Conservation (phyloP, 2,113 vertebrate species). For the Proteles cristata region DNA sequence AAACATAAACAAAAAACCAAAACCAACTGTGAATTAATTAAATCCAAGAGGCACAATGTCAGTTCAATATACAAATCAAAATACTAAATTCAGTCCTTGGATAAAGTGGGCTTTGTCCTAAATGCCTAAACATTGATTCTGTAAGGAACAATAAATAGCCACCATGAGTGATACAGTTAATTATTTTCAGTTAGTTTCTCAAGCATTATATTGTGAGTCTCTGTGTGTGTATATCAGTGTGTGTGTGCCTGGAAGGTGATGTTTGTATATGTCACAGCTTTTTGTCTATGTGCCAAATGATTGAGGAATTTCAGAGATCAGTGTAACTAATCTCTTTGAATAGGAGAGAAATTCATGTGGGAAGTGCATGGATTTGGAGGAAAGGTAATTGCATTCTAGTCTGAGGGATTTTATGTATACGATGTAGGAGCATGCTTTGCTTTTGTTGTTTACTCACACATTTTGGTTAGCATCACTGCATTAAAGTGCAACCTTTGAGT, state of each 20-base stretch:
- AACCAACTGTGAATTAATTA: constrained; percentile 24
- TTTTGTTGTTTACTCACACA: constrained; percentile 1
- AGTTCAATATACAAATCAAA: neutral
- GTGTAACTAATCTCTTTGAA: neutral
- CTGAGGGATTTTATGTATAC: neutral
- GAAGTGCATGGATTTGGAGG: neutral
- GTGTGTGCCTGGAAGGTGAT: neutral
- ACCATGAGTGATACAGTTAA: constrained; percentile 7
- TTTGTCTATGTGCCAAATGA: neutral
- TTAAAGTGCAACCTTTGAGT: constrained; percentile 36
- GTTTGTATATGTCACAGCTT: neutral
- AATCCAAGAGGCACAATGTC: neutral
- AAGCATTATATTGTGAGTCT: neutral
- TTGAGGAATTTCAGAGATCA: neutral
- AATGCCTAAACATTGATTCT: constrained; percentile 38
- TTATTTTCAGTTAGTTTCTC: constrained; percentile 48
- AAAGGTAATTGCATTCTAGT: neutral
- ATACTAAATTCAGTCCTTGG: constrained; percentile 6
- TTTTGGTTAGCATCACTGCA: neutral
- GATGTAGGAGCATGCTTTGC: neutral
- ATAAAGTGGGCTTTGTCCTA: constrained; percentile 41
- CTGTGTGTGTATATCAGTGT: neutral
- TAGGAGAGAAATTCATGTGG: neutral
- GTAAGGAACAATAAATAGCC: neutral
- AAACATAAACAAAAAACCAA: neutral